Percentiles rank a stretch among this genome's conserved stretches.
phyloP scores from a whole-genome alignment of 2,113 vertebrate genomes.

The Entomyzon cyanotis region DNA sequence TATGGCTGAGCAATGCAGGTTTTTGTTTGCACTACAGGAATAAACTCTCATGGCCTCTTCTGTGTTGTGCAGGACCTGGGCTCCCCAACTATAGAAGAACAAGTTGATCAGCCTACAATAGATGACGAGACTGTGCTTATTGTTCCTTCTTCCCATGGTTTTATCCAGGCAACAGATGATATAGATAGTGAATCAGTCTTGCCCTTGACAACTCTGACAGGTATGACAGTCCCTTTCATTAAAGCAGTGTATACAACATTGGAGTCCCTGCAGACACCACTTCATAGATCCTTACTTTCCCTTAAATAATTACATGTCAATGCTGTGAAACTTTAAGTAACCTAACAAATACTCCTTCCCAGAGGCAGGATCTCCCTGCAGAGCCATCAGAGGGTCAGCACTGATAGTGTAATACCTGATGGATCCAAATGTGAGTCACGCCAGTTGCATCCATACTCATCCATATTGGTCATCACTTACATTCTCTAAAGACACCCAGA shows the following conservation, averaged over 20 bases:
- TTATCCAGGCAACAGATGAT: conserved; percentile 88
- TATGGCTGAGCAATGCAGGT: not conserved
- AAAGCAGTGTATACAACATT: not conserved
- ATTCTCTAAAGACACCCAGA: not conserved
- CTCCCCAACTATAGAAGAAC: conserved; percentile 76
- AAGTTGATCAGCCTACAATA: conserved; percentile 80
- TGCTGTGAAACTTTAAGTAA: not conserved
- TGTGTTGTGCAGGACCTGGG: conserved; percentile 74
- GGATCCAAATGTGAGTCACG: not conserved
- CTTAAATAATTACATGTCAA: not conserved
- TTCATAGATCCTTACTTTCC: not conserved
- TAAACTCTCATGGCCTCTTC: not conserved
- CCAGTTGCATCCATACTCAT: not conserved
- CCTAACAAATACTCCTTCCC: not conserved
- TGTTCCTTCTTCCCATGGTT: conserved; percentile 89
- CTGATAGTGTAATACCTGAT: not conserved
- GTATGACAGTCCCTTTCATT: conserved; percentile 43
- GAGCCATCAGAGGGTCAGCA: not conserved
- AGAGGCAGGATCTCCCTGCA: not conserved
- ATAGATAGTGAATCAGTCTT: conserved; percentile 82
- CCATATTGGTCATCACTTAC: not conserved
- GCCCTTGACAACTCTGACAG: conserved; percentile 84
- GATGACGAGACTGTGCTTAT: conserved; percentile 86
- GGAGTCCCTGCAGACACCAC: not conserved
- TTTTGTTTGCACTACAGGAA: not conserved